Conservation (phyloP, 2,113 vertebrate genomes). For the Pelodiscus sinensis region DNA sequence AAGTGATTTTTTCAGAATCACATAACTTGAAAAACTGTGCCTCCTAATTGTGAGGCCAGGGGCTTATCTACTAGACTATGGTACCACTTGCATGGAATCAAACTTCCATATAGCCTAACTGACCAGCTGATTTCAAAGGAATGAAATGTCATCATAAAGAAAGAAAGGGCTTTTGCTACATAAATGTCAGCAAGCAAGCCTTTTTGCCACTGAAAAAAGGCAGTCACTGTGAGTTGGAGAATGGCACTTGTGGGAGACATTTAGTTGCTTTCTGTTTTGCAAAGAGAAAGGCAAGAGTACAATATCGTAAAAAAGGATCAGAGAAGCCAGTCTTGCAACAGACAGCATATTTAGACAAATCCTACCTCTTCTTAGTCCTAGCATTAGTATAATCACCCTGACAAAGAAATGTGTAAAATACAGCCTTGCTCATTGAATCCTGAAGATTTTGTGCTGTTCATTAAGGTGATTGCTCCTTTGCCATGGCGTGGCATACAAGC, state of each 20-base stretch:
- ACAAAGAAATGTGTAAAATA: not conserved
- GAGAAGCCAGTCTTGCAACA: slow-evolving; percentile 48
- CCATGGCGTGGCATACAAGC: not conserved
- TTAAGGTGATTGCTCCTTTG: not conserved
- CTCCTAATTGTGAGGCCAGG: not conserved
- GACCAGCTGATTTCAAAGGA: not conserved
- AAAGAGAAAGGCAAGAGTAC: slow-evolving; percentile 60
- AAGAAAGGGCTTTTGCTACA: not conserved
- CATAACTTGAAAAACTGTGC: not conserved
- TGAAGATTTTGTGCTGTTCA: slow-evolving; percentile 9
- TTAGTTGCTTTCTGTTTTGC: slow-evolving; percentile 33
- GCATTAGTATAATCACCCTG: slow-evolving; percentile 29
- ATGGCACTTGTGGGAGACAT: slow-evolving; percentile 23
- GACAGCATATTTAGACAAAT: slow-evolving; percentile 58
- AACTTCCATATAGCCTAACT: not conserved
- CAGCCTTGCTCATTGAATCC: slow-evolving; percentile 12
- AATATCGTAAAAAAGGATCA: slow-evolving; percentile 57
- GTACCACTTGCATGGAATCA: not conserved
- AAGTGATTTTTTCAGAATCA: not conserved
- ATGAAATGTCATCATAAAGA: not conserved
- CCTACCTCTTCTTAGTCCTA: slow-evolving; percentile 27
- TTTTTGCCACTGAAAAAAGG: not conserved
- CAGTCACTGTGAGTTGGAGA: slow-evolving; percentile 7
- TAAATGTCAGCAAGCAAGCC: slow-evolving; percentile 1
- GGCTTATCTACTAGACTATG: not conserved